Evolutionary conservation across 2,797 vertebrate genomes (phyloP), one percentile per base, ranked within the genome.

Genomic region (Artibeus jamaicensis): DNA sequence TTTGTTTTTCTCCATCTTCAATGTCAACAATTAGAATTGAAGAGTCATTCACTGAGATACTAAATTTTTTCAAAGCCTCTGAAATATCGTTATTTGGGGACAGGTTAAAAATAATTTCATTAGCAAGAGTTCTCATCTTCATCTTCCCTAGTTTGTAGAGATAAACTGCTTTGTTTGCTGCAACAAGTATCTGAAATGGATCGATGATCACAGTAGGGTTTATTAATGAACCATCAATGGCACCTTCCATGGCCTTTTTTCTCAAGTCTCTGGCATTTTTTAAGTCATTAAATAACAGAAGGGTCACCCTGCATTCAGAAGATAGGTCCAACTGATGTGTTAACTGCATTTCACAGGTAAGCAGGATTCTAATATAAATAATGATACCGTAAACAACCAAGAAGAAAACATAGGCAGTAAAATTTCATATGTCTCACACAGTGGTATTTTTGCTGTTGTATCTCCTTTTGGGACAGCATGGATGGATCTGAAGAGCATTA

Each of bases 61-160:
- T 99, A 93, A 99, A 99, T 97, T 98, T 99, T 97, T 99, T 99
- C 97, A 99, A 99, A 44, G 99, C 99, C 96, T 99, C 99, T 55
- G 99, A 99, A 97, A 99, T 99, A 86, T 99, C 99, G 97, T 99
- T 99, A 91, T 98, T 99, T 21, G 99, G 99, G 34, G 99, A 99
- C 62, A 99, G 98, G 97, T 99, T 99, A 98, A 99, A 99, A 98
- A 99, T 99, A 29, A 99, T 99, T 98, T 99, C 99, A 3, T 99
- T 99, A 96, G 98, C 98, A 9, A 99, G 98, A 70, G 98, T 99
- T 97, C 99, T 99, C 2, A 99, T 99, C 98, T 99, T 99, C 99
- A 99, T 99, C 98, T 99, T 99, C 29, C 98, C 99, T 93, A 89
- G 97, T 96, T 98, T 99, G 78, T 99, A 98, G 48, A 99, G 98